Evolutionary conservation across 2,113 vertebrate species (phyloP).

Genomic region (Scomber japonicus): DNA sequence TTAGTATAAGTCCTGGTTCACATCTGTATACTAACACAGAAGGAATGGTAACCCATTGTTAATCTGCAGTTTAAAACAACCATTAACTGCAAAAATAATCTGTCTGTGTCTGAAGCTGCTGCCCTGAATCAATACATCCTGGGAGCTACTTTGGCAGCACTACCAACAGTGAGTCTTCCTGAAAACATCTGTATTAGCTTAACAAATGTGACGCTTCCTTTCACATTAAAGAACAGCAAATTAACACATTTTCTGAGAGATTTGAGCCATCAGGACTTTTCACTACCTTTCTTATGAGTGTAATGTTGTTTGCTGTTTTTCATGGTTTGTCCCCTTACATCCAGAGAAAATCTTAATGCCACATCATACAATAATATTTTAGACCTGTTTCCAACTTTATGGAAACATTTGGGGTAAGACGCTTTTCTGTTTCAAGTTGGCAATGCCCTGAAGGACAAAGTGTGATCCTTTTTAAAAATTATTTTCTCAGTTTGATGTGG

Average conservation of each 20-base stretch:
- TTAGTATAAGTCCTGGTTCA: conserved; percentile 74
- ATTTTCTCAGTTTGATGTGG: neutral
- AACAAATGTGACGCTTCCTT: neutral
- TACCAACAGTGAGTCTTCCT: neutral
- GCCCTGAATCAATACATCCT: conserved; percentile 63
- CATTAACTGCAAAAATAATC: conserved; percentile 69
- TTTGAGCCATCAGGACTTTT: too few relatives aligned
- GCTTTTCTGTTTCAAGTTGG: neutral
- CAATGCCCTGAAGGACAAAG: neutral
- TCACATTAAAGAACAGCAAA: neutral
- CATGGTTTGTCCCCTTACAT: too few relatives aligned
- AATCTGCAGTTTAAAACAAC: conserved; percentile 76
- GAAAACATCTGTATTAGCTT: conserved; percentile 32
- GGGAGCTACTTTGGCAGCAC: conserved; percentile 20
- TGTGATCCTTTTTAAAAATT: neutral
- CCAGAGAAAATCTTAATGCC: too few relatives aligned
- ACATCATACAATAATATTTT: too few relatives aligned
- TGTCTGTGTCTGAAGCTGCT: conserved; percentile 49
- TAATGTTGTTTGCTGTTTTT: too few relatives aligned
- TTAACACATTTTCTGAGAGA: too few relatives aligned
- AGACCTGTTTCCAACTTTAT: too few relatives aligned
- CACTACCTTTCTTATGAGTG: too few relatives aligned
- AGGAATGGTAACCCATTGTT: conserved; percentile 70
- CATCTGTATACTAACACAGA: conserved; percentile 69
- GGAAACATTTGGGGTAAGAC: neutral